Evolutionary conservation across 2,113 vertebrate species (phyloP), one percentile per base, ranked within the genome.

Genomic region (Oceanodroma tethys): DNA sequence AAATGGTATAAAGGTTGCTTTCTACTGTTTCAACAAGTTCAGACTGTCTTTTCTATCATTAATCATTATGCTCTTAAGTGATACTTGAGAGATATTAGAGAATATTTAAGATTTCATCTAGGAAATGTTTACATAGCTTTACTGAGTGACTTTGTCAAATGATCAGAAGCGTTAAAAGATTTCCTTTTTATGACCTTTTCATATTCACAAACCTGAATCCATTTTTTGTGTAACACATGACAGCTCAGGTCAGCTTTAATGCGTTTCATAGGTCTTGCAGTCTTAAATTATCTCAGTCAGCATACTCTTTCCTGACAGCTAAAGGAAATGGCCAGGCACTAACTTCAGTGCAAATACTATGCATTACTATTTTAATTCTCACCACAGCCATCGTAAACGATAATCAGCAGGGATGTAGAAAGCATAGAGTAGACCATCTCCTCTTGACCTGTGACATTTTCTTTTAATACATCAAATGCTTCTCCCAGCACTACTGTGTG

Each of bases 211-310:
- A 50, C 52, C n/a, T 56, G 45, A 71, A 65, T 56, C 45, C 32
- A 56, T 65, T 87, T 95, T 72, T 86, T 86, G 42, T 90, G 30
- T 68, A 84, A 63, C 30, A 78, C 32, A 76, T 76, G 70, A 85
- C 89, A 93, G 43, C 27, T 86, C 29, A 38, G 86, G 81, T 95
- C 91, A 96, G 42, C 17, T 94, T 93, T 94, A 95, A 97, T 96
- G 74, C 34, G 70, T 94, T 91, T 92, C 58, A 34, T 36, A 60
- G 34, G 36, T 74, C 75, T 60, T 42, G 5, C 30, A 71, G 42
- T 84, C 87, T 89, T 80, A 95, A 95, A 96, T 94, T 76, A 81
- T 88, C 55, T 82, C 55, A 52, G 71, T 91, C 66, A 94, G 47
- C 47, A 72, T 65, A 83, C 45, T 86, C 48, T 66, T 92, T 89